Percentiles rank a stretch among this genome's conserved stretches.
Evolutionary conservation across 2,888 invertebrate species (phyloP).

Genomic region (Ochropleura leucogaster): DNA sequence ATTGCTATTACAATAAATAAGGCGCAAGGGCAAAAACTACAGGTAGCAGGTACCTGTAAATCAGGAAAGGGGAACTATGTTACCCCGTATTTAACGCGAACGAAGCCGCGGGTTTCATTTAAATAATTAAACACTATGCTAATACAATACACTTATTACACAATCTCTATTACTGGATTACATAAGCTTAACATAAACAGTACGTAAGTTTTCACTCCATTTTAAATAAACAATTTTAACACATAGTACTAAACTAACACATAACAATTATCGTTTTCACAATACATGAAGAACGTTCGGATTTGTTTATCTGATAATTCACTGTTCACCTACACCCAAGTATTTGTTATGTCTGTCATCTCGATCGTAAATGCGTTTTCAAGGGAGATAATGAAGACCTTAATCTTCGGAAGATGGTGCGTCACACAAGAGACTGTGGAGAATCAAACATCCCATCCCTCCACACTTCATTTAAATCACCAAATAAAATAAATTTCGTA

Average conservation of each 20-base stretch:
- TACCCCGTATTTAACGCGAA: no score
- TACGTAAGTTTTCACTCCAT: conserved; percentile 20
- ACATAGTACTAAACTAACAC: conserved; percentile 15
- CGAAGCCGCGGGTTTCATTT: no score
- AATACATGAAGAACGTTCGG: conserved; percentile 40
- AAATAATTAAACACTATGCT: conserved; percentile 1
- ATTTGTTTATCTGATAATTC: conserved; percentile 55
- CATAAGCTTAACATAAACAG: conserved; percentile 43
- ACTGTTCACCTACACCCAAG: conserved; percentile 23
- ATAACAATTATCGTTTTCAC: conserved; percentile 31
- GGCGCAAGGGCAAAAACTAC: no score
- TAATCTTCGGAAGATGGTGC: no score
- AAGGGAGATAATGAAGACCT: neutral
- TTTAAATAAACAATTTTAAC: conserved; percentile 39
- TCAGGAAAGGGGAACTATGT: no score
- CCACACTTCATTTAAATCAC: no score
- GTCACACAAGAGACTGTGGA: no score
- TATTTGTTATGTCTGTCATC: conserved; percentile 54
- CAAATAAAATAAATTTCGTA: no score
- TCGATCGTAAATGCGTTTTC: conserved; percentile 36
- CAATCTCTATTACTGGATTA: conserved; percentile 20
- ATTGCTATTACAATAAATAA: no score
- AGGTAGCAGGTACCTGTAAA: no score
- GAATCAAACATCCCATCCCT: no score
- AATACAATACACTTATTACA: conserved; percentile 13